A percentile compares a stretch with the other conserved stretches of the same genome.
phyloP scores from a whole-genome alignment of 2,888 invertebrate species.

The Panzeria rudis region DNA sequence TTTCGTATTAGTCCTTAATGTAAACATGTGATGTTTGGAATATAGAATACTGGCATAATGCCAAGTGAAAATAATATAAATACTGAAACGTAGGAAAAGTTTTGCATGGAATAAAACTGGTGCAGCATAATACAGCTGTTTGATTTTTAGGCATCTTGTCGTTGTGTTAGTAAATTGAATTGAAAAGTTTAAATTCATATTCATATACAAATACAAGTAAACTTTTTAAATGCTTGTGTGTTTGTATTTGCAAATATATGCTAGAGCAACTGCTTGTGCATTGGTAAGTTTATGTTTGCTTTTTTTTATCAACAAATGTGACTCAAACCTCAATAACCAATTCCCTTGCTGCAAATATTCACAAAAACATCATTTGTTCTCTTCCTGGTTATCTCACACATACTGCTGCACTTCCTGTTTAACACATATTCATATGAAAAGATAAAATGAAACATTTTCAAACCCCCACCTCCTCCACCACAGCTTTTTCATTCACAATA shows the following conservation, averaged over 20 bases:
- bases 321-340: slow-evolving; percentile 43
- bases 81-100: neutral
- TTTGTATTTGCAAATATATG: neutral
- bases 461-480: too few relatives aligned
- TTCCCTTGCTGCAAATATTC: slow-evolving; percentile 18
- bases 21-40: neutral
- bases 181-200: slow-evolving; percentile 15
- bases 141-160: slow-evolving; percentile 1
- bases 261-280: slow-evolving; percentile 3
- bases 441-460: neutral
- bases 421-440: neutral
- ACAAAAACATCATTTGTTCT: neutral
- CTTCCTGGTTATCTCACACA: neutral
- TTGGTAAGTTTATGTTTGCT: slow-evolving; percentile 22
- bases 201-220: neutral
- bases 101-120: slow-evolving; percentile 13
- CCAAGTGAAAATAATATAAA: slow-evolving; percentile 32
- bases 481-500: slow-evolving; percentile 28
- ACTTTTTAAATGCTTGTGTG: neutral
- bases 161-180: slow-evolving; percentile 46
- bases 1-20: neutral
- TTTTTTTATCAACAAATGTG: slow-evolving; percentile 37
- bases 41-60: slow-evolving; percentile 50
- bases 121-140: slow-evolving; percentile 31
- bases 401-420: neutral